Conservation (phyloP, 2,797 vertebrate species). For the Pelodytes ibericus region DNA sequence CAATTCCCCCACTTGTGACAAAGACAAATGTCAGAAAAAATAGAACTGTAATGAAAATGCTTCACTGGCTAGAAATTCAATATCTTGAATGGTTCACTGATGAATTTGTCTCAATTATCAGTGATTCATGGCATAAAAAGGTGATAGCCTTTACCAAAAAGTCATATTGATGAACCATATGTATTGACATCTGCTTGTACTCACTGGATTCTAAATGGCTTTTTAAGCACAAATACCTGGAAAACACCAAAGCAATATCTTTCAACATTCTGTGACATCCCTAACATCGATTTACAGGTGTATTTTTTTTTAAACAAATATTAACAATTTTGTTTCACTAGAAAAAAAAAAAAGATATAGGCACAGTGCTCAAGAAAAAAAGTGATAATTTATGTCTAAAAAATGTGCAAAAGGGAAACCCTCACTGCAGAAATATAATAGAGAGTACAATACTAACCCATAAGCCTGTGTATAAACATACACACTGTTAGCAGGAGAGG, state of each 20-base stretch:
- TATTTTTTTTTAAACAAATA: no score
- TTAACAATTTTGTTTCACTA: no score
- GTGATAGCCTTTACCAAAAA: background rate
- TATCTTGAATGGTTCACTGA: conserved; percentile 2
- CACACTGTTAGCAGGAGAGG: no score
- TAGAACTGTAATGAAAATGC: conserved; percentile 12
- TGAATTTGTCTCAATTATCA: conserved; percentile 9
- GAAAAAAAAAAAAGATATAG: no score
- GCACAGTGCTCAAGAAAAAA: no score
- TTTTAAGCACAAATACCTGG: background rate
- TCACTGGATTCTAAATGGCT: background rate
- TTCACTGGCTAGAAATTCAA: conserved; percentile 1
- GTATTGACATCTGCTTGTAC: background rate
- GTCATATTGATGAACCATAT: conserved; percentile 3
- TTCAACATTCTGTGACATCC: background rate
- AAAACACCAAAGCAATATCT: background rate
- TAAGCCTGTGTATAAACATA: no score
- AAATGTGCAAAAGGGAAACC: no score
- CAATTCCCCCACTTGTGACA: background rate
- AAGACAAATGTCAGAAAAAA: background rate
- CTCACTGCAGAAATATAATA: no score
- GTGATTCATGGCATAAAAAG: conserved; percentile 5
- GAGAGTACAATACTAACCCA: no score
- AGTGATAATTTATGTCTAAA: no score
- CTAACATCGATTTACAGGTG: no score